These are phyloP conservation scores for Actenoides hombroni DNA, from an alignment of 2,113 vertebrate species.

Conservation along the genomic window DNA sequence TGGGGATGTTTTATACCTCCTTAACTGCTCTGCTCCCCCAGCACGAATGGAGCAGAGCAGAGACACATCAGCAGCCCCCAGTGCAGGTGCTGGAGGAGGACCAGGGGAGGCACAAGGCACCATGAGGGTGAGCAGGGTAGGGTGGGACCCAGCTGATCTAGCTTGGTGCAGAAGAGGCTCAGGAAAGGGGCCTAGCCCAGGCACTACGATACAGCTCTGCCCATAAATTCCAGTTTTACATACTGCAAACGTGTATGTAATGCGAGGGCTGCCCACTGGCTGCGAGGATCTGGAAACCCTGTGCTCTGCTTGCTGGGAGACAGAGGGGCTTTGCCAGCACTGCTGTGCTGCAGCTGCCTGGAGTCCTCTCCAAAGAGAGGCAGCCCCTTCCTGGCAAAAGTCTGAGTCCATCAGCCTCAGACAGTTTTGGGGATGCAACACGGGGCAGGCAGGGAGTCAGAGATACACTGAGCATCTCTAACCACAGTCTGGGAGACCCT, in stretches of 20 bases:
- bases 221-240: background rate
- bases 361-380: background rate
- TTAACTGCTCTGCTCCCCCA: background rate
- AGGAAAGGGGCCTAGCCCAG: background rate
- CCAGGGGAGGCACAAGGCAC: background rate
- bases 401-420: background rate
- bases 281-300: no score
- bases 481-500: background rate
- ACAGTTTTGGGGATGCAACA: background rate
- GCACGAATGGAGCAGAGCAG: background rate
- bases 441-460: background rate
- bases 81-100: background rate
- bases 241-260: fast-evolving
- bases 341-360: background rate
- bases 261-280: fast-evolving
- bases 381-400: background rate
- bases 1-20: background rate
- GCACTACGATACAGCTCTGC: background rate
- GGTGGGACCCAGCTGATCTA: background rate
- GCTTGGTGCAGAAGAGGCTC: background rate
- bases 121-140: background rate
- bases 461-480: background rate
- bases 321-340: background rate
- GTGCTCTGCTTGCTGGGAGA: fast-evolving
- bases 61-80: background rate